A percentile compares a stretch with the other conserved stretches of the same genome.
Conservation (phyloP, 2,113 vertebrate genomes). For the Promerops cafer region DNA sequence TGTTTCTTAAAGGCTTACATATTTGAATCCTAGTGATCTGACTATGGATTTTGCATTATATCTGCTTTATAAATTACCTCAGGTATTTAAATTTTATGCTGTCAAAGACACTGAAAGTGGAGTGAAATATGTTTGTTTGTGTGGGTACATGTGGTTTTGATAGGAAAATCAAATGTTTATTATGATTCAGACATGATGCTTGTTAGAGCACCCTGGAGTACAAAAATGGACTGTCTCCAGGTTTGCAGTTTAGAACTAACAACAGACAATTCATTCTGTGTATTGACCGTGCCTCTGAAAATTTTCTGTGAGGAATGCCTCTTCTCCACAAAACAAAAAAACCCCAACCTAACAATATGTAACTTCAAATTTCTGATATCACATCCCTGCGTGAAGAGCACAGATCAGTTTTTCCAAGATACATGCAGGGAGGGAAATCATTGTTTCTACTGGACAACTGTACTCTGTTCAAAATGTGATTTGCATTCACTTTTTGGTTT, state of each 20-base stretch:
- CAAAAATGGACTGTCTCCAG: not conserved
- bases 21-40: not conserved
- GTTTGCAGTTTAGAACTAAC: not conserved
- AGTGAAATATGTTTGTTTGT: not conserved
- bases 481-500: not conserved
- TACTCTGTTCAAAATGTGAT: not conserved
- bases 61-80: not conserved
- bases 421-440: not conserved
- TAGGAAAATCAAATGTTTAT: not conserved
- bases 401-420: not conserved
- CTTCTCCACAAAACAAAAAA: not conserved
- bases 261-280: not conserved
- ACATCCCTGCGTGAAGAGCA: not conserved
- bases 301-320: not conserved
- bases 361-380: not conserved
- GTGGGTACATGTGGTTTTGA: not conserved
- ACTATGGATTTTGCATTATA: not conserved
- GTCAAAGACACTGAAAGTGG: not conserved
- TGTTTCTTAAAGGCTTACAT: not conserved
- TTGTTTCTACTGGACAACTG: not conserved
- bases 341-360: not conserved
- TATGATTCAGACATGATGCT: not conserved
- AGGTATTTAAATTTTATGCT: not conserved
- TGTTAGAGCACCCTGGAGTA: not conserved
- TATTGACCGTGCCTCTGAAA: not conserved